A percentile compares a stretch with the other conserved stretches of the same genome.
Conservation (phyloP, 2,113 vertebrate species). For the Tetrax tetrax region DNA sequence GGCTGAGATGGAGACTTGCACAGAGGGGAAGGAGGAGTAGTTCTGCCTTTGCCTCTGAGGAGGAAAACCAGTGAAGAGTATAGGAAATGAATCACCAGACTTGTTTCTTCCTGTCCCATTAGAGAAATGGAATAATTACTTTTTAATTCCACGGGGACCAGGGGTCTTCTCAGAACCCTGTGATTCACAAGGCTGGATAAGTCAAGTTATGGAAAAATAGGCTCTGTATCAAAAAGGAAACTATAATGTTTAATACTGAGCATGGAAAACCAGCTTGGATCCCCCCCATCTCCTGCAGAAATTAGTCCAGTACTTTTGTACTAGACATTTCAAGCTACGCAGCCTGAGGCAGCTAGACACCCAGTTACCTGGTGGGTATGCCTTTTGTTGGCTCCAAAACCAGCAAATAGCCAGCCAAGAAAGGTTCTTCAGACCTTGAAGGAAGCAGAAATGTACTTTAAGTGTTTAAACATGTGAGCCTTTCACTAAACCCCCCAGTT, state of each 20-base stretch:
- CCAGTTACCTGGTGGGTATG: not conserved
- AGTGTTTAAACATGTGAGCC: not conserved
- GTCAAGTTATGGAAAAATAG: not conserved
- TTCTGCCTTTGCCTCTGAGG: not conserved
- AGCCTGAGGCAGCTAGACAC: not conserved
- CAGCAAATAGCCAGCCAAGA: not conserved
- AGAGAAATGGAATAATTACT: constrained; percentile 37
- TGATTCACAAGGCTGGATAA: not conserved
- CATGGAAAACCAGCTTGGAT: not conserved
- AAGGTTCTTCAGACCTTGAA: not conserved
- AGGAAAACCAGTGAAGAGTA: not conserved
- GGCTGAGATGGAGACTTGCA: not conserved
- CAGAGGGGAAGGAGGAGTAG: not conserved
- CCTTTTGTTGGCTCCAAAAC: not conserved
- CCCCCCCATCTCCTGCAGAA: not conserved
- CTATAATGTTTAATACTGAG: not conserved
- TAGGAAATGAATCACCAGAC: constrained; percentile 13
- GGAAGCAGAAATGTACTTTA: not conserved
- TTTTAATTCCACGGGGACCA: not conserved
- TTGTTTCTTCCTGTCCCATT: not conserved
- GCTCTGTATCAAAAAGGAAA: not conserved
- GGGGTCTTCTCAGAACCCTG: not conserved
- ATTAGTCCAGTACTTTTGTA: not conserved
- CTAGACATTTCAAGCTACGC: not conserved
- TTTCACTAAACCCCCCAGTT: not conserved